These are phyloP conservation scores for Dastarcus helophoroides DNA, from an alignment of 2,888 invertebrate species.

Conservation along the genomic window DNA sequence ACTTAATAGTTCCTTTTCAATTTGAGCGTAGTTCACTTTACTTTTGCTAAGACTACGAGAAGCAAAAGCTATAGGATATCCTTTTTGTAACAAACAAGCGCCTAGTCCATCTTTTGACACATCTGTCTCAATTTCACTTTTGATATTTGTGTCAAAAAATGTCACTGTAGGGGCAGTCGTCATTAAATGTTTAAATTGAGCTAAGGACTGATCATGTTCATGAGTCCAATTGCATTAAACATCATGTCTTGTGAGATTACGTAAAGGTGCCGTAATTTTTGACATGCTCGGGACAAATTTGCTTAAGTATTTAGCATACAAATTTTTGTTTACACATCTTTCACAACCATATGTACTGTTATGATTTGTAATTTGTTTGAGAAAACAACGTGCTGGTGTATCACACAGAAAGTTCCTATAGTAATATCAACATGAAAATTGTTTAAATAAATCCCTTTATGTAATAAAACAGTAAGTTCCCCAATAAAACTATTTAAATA, in stretches of 20 bases:
- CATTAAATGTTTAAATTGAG: conserved; percentile 8
- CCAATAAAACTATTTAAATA: too few species aligned
- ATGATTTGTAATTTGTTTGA: too few species aligned
- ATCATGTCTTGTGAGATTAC: conserved; percentile 6
- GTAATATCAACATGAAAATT: too few species aligned
- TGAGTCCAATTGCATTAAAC: conserved; percentile 8
- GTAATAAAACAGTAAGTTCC: too few species aligned
- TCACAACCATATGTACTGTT: too few species aligned
- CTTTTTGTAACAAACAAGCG: conserved; percentile 18
- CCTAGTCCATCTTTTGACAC: conserved; percentile 14
- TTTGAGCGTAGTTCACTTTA: conserved; percentile 21
- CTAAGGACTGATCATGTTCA: conserved; percentile 7
- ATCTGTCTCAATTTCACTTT: conserved; percentile 14
- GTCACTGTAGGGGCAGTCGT: conserved; percentile 7
- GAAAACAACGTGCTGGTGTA: too few species aligned
- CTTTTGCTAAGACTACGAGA: conserved; percentile 8
- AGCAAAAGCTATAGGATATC: conserved; percentile 19
- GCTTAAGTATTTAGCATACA: conserved; percentile 8
- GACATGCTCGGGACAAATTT: conserved; percentile 10
- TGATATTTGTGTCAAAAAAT: conserved; percentile 8
- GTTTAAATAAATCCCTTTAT: too few species aligned
- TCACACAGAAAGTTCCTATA: too few species aligned
- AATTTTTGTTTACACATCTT: too few species aligned
- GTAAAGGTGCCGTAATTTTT: conserved; percentile 3
- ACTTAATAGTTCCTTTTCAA: conserved; percentile 20